phyloP scores from a whole-genome alignment of 2,888 invertebrate species.

The Cosmorhoe ocellata region DNA sequence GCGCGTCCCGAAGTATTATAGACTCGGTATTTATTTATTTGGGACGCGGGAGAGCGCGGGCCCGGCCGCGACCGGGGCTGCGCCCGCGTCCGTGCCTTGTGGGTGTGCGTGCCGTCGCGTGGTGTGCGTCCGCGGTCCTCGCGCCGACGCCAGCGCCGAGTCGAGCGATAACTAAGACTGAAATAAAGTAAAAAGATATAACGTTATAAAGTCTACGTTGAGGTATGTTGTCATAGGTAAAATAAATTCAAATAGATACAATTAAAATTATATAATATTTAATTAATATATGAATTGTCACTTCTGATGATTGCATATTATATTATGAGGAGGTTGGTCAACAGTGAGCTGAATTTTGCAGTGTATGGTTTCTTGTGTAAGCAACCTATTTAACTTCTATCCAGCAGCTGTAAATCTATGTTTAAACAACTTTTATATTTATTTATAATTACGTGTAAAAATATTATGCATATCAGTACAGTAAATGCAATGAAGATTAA shows the following conservation, averaged over 20 bases:
- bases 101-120: conserved; percentile 37
- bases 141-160: conserved; percentile 74
- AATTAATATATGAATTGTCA: conserved; percentile 74
- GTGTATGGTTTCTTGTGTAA: conserved; percentile 74
- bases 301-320: conserved; percentile 68
- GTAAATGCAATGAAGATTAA: conserved; percentile 73
- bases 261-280: conserved; percentile 76
- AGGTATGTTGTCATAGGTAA: conserved; percentile 79
- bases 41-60: conserved; percentile 50
- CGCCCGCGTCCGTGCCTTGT: conserved; percentile 12
- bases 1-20: conserved; percentile 74
- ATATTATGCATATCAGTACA: conserved; percentile 79
- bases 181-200: conserved; percentile 77
- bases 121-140: conserved; percentile 61
- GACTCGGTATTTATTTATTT: conserved; percentile 79
- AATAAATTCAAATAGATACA: conserved; percentile 79
- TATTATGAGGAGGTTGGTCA: conserved; percentile 67
- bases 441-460: conserved; percentile 66
- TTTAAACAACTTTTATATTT: conserved; percentile 83
- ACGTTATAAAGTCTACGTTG: conserved; percentile 78
- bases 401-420: conserved; percentile 75
- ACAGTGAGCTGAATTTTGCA: conserved; percentile 69
- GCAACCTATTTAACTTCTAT: conserved; percentile 76
- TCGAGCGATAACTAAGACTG: conserved; percentile 82
- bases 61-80: no score